These are phyloP conservation scores for Pollimyrus isidori DNA, from an alignment of 2,113 vertebrate species.

Conservation along the genomic window DNA sequence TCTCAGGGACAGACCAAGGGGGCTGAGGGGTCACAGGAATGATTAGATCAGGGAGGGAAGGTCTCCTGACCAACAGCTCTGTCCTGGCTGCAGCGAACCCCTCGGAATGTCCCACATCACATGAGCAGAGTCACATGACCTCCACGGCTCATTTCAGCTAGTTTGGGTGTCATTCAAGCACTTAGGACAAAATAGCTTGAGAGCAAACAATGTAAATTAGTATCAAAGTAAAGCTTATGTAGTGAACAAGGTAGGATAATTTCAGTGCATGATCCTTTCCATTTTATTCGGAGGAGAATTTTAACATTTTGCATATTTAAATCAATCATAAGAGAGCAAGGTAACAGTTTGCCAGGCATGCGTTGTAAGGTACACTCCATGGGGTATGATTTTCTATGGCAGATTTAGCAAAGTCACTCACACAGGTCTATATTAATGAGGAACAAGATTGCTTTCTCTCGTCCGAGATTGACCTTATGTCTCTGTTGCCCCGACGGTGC, in stretches of 20 bases:
- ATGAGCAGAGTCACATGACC: neutral
- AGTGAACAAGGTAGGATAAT: neutral
- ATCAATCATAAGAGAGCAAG: neutral
- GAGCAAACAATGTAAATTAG: neutral
- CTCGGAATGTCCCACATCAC: neutral
- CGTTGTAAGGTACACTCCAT: neutral
- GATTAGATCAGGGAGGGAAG: neutral
- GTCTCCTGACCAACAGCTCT: neutral
- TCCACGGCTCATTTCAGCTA: neutral
- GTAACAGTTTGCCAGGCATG: neutral
- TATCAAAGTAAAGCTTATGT: neutral
- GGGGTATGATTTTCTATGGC: neutral
- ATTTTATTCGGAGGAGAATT: neutral
- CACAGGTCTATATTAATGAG: neutral
- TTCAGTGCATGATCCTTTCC: neutral
- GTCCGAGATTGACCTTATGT: neutral
- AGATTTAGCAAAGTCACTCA: neutral
- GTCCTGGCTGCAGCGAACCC: constrained; percentile 11
- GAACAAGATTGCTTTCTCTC: neutral
- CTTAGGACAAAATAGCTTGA: neutral
- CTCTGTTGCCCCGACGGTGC: neutral
- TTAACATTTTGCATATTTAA: neutral
- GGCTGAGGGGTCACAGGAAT: neutral
- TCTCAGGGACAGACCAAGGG: neutral
- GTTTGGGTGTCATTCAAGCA: neutral